Conservation (phyloP, 92 coral and sea anemone genomes). For the Epizoanthus scotinus region DNA sequence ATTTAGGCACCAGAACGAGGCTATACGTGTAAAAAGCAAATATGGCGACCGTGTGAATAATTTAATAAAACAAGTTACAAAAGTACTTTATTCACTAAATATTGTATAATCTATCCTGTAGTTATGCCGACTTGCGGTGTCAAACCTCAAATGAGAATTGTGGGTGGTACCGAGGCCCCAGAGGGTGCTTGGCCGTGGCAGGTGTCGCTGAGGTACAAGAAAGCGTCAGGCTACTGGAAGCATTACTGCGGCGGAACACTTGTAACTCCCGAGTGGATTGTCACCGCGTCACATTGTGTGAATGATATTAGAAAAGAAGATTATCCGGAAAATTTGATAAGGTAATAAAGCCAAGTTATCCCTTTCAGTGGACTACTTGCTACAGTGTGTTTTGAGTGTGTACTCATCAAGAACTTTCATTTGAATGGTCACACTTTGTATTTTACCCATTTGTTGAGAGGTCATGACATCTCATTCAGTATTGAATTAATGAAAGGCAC, state of each 20-base stretch:
- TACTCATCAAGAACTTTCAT: background rate
- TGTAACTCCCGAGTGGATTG: constrained; percentile 66
- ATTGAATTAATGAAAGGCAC: too few species aligned
- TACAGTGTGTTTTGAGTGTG: background rate
- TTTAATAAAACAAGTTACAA: too few species aligned
- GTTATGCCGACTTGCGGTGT: constrained; percentile 63
- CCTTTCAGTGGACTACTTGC: background rate
- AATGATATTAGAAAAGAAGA: constrained; percentile 51
- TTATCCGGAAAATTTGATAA: constrained; percentile 40
- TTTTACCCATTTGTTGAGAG: too few species aligned
- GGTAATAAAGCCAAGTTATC: constrained; percentile 40
- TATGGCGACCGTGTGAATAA: too few species aligned
- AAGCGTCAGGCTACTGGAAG: constrained; percentile 48
- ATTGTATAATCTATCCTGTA: background rate
- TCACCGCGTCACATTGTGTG: constrained; percentile 90
- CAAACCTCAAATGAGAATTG: constrained; percentile 70
- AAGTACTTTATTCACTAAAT: too few species aligned
- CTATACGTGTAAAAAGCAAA: too few species aligned
- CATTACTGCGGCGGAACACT: constrained; percentile 96
- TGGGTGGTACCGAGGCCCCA: constrained; percentile 75
- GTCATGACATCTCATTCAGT: too few species aligned
- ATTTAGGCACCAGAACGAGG: too few species aligned
- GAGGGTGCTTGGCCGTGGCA: constrained; percentile 95
- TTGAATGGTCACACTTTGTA: background rate
- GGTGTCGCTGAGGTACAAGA: constrained; percentile 64